Conservation (phyloP, 2,113 vertebrate species). For the Hippopotamus amphibius region DNA sequence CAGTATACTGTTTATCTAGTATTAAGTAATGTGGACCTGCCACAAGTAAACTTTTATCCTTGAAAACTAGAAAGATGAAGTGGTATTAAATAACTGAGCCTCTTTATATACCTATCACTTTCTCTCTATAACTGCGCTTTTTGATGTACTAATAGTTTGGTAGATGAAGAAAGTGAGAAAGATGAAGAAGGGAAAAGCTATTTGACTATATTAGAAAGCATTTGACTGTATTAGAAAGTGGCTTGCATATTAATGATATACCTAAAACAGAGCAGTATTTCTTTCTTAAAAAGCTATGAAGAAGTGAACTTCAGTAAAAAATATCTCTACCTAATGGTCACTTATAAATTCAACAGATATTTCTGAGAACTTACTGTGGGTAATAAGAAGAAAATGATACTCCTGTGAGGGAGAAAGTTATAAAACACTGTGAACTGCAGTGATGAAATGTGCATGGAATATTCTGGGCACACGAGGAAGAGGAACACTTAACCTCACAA, state of each 20-base stretch:
- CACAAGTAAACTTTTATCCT: background rate
- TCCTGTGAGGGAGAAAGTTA: background rate
- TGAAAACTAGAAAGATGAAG: background rate
- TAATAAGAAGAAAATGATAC: background rate
- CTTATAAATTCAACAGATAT: background rate
- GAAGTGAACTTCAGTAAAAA: background rate
- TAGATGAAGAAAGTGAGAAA: background rate
- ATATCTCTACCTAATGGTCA: background rate
- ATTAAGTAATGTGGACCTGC: background rate
- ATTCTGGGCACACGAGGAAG: background rate
- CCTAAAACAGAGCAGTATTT: background rate
- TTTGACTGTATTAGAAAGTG: background rate
- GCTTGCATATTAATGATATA: background rate
- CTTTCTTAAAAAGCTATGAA: background rate
- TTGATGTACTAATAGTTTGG: background rate
- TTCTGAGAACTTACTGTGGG: background rate
- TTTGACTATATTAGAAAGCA: background rate
- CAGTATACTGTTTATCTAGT: slow-evolving; percentile 34
- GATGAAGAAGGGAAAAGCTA: background rate
- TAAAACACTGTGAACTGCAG: background rate
- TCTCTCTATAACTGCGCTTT: background rate
- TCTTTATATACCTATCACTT: background rate
- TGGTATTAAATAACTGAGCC: background rate
- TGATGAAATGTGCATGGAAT: background rate
- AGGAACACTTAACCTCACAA: background rate